Evolutionary conservation across 1,140 invertebrate genomes (phyloP).

Genomic region (Nymphalis io): DNA sequence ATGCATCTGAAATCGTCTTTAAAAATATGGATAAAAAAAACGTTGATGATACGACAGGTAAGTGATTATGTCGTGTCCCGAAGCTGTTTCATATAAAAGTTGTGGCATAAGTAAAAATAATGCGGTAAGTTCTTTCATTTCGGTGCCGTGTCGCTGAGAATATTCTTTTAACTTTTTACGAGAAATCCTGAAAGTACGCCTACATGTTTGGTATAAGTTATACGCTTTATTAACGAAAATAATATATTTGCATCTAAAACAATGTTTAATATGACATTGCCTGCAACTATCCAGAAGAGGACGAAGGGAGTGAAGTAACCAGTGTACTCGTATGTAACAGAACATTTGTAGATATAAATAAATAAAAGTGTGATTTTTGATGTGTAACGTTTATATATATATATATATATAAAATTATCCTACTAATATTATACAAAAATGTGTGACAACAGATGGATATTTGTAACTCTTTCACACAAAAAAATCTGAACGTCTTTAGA

Average conservation of each 20-base stretch:
- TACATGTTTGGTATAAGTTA: slow-evolving; percentile 22
- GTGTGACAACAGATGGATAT: no score
- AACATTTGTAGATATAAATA: no score
- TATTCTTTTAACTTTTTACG: slow-evolving; percentile 33
- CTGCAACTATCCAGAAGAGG: no score
- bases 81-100: slow-evolving; percentile 40
- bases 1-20: background rate
- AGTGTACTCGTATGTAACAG: no score
- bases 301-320: no score
- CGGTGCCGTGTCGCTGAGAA: slow-evolving; percentile 32
- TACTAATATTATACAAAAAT: no score
- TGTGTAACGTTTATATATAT: no score
- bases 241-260: background rate
- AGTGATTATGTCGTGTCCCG: slow-evolving; percentile 28
- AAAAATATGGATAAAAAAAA: slow-evolving; percentile 6
- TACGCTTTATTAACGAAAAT: background rate
- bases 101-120: slow-evolving; percentile 43
- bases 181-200: slow-evolving; percentile 27
- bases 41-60: slow-evolving; percentile 21
- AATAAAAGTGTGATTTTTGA: no score
- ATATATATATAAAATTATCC: no score
- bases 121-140: slow-evolving; percentile 42
- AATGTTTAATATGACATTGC: no score
- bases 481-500: no score
- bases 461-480: no score